Evolutionary conservation across 1,140 invertebrate genomes (phyloP).

Genomic region (Meloidogyne hapla): DNA sequence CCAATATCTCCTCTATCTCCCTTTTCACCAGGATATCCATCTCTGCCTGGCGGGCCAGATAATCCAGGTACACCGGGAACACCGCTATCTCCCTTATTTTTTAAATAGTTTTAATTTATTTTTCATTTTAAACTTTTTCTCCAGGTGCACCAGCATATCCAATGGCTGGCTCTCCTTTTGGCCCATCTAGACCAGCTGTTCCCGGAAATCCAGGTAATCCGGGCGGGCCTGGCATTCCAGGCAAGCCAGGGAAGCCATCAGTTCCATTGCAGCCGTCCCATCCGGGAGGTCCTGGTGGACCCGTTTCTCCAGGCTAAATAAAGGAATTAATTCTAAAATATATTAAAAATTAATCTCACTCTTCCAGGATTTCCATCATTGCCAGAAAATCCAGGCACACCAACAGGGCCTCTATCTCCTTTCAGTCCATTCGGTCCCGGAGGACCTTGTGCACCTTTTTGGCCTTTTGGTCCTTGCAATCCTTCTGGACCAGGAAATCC

Average conservation of each 20-base stretch:
- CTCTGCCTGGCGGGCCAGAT: constrained; percentile 60
- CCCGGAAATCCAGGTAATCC: constrained; percentile 67
- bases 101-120: constrained; percentile 3
- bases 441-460: constrained; percentile 51
- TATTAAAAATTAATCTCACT: not conserved
- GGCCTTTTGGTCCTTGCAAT: constrained; percentile 57
- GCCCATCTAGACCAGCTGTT: constrained; percentile 57
- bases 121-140: constrained; percentile 53
- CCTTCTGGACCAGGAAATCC: constrained; percentile 64
- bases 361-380: constrained; percentile 60
- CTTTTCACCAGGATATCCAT: constrained; percentile 65
- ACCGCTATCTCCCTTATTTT: constrained; percentile 59
- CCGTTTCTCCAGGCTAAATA: constrained; percentile 56
- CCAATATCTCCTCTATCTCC: constrained; percentile 65
- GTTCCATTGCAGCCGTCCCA: constrained; percentile 65
- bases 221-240: constrained; percentile 55
- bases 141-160: constrained; percentile 60
- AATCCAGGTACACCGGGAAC: constrained; percentile 60
- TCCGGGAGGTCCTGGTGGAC: constrained; percentile 59
- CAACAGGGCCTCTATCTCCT: constrained; percentile 57
- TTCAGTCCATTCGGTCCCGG: constrained; percentile 54
- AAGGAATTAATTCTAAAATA: not conserved
- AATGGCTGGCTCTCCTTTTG: constrained; percentile 63
- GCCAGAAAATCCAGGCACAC: constrained; percentile 61
- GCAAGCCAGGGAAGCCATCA: constrained; percentile 58